Evolutionary conservation across 2,888 invertebrate species (phyloP), one percentile per base, ranked within the genome.

Genomic region (Beris chalybata): DNA sequence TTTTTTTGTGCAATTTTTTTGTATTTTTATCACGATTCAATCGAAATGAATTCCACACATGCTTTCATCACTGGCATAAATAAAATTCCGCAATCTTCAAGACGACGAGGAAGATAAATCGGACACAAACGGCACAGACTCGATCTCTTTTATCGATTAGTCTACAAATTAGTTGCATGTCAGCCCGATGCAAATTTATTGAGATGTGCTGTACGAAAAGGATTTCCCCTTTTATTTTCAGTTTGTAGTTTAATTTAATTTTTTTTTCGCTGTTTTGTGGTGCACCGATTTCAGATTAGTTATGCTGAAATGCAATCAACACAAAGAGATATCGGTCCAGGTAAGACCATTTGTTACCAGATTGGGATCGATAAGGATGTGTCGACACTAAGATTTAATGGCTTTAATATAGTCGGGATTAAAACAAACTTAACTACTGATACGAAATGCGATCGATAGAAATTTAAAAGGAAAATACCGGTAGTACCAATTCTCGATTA

Each of bases 131-230:
- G 11, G 31, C 22, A 22, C 29, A 29, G 44, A 57, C 31, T 47
- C 48, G 31, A 56, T 58, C 57, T 65, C 22, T 15, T 57, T 65
- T 58, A 65, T 57, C 65, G 65, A 65, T 65, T 65, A 65, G 65
- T 57, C 52, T 65, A 57, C 65, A 65, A 65, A 65, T 65, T 65
- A 65, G 65, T 65, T 65, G 50, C 48, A 65, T 53, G 65, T 57
- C 65, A 50, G 31, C 22, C 38, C 15, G 47, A 65, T 65, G 65
- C 52, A 65, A 65, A 65, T 65, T 65, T 65, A 65, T 65, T 65
- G 44, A 65, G 57, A 65, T 50, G 29, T 57, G 48, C 32, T 48
- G 38, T 7, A 38, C 38, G 9, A 38, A 38, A 38, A 38, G 38
- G 38, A 38, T 9, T 38, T 38, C 7, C 5, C 7, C 5, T 38